Percentiles rank a stretch among this genome's conserved stretches.
phyloP scores from a whole-genome alignment of 2,888 invertebrate species.

The Laspeyria flexula region DNA sequence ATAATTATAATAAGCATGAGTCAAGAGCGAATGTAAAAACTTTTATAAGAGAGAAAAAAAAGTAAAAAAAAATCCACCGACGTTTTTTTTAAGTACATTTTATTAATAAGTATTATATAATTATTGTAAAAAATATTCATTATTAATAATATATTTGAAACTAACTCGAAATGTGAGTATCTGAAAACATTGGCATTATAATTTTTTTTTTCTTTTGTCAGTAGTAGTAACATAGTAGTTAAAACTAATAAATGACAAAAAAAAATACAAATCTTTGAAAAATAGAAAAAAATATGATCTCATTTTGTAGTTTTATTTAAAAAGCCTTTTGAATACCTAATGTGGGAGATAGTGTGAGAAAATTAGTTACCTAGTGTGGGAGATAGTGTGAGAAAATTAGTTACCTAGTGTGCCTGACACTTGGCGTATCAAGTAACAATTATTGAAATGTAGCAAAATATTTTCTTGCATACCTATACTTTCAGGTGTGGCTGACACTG shows the following conservation, averaged over 20 bases:
- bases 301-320: conserved; percentile 45
- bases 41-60: conserved; percentile 28
- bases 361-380: not conserved
- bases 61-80: conserved; percentile 43
- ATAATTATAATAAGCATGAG: conserved; percentile 28
- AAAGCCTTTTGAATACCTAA: not conserved
- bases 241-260: conserved; percentile 70
- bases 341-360: not conserved
- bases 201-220: conserved; percentile 15
- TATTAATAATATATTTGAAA: conserved; percentile 35
- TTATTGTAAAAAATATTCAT: conserved; percentile 35
- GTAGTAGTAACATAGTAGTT: conserved; percentile 48
- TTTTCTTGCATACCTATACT: too few species aligned
- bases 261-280: conserved; percentile 70
- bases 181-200: conserved; percentile 7
- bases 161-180: conserved; percentile 20
- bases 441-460: too few species aligned
- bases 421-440: too few species aligned
- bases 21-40: conserved; percentile 23
- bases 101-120: conserved; percentile 39
- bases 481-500: too few species aligned
- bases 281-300: conserved; percentile 74
- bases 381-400: not conserved
- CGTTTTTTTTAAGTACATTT: conserved; percentile 37
- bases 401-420: too few species aligned